Evolutionary conservation across 2,888 invertebrate genomes (phyloP), one percentile per base, ranked within the genome.

Genomic region (Plagodis pulveraria): DNA sequence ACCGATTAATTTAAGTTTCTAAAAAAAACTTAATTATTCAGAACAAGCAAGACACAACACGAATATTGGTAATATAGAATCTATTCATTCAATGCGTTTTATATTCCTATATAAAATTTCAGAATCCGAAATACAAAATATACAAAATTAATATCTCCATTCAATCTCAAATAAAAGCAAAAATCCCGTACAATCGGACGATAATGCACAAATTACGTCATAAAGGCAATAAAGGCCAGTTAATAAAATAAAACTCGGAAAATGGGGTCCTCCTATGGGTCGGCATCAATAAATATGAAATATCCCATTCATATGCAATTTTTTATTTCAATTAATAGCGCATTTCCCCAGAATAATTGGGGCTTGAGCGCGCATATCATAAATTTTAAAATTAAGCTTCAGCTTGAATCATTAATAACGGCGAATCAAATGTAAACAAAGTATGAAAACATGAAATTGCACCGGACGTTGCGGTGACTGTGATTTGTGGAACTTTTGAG

Each of bases 351-450:
- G 22, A 53, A 72, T 72, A 75, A 75, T 74, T 76, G 65, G 65
- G 46, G 70, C 60, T 70, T 68, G 74, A 73, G 63, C 63, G 66
- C 68, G 81, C 82, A 84, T 80, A 80, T 78, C 79, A 80, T 83
- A 82, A 70, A 84, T 83, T 80, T 83, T 78, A 76, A 83, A 81
- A 77, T 76, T 72, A 71, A 74, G 73, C 74, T 76, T 54, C 58
- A 74, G 58, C 59, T 56, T 56, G 63, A 65, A 64, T 71, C 76
- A 74, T 77, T 81, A 81, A 83, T 83, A 80, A 78, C 77, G 70
- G 11, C 58, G 73, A 73, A 78, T 81, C 74, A 71, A 79, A 75
- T 56, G 78, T 74, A 83, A 85, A 81, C 76, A 81, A 50, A 56
- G 65, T 59, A 65, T 56, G 66, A 64, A 65, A 72, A 74, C 69